These are phyloP conservation scores for Flexamia atlantica DNA, from an alignment of 2,888 invertebrate species.

Conservation along the genomic window DNA sequence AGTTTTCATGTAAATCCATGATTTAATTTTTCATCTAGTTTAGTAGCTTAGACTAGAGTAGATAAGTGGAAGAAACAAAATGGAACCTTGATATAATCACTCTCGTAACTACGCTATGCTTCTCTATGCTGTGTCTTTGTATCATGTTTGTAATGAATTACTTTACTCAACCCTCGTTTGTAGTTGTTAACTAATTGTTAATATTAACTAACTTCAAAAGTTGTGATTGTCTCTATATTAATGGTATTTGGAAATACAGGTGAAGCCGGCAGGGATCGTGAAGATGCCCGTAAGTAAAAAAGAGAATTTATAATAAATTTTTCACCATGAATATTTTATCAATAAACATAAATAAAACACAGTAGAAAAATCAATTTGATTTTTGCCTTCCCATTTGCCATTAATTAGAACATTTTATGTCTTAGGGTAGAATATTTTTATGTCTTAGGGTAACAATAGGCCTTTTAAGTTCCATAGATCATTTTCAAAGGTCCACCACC, in stretches of 20 bases:
- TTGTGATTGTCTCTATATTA: constrained; percentile 69
- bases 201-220: not conserved
- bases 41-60: constrained; percentile 18
- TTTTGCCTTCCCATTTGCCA: too few species aligned
- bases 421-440: too few species aligned
- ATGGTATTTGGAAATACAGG: constrained; percentile 72
- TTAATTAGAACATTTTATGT: too few species aligned
- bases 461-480: too few species aligned
- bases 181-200: not conserved
- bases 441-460: too few species aligned
- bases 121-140: not conserved
- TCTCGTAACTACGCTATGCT: not conserved
- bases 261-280: constrained; percentile 76
- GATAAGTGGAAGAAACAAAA: constrained; percentile 28
- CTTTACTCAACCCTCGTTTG: not conserved
- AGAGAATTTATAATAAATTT: not conserved
- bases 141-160: not conserved
- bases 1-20: not conserved
- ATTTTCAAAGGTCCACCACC: too few species aligned
- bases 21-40: not conserved
- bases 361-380: constrained; percentile 9
- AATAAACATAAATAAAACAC: constrained; percentile 43
- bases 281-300: constrained; percentile 80
- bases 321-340: not conserved
- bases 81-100: constrained; percentile 6